phyloP scores from a whole-genome alignment of 2,113 vertebrate genomes.

The Notarius lentiginosus region DNA sequence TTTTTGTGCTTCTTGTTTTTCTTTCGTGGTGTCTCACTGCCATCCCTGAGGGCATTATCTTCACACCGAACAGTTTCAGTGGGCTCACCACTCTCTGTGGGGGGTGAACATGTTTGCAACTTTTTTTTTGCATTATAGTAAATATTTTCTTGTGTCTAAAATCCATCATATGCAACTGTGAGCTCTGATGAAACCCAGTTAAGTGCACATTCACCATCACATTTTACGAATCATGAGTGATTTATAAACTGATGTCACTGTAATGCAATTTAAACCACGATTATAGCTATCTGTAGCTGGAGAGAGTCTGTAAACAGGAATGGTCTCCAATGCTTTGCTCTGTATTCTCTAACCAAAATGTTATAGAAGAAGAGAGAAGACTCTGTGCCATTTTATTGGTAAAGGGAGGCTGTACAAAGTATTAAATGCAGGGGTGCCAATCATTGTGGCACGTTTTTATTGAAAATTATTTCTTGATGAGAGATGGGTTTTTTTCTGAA shows the following conservation, averaged over 20 bases:
- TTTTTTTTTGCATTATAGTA: neutral
- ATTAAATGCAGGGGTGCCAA: no score
- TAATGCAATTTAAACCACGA: neutral
- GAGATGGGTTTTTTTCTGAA: no score
- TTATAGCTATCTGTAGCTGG: no score
- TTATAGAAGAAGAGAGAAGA: no score
- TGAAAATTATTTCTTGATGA: no score
- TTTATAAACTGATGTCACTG: neutral
- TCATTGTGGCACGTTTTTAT: no score
- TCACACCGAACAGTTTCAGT: constrained; percentile 62
- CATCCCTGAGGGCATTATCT: constrained; percentile 74
- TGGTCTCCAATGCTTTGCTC: no score
- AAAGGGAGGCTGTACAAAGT: no score
- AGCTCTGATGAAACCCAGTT: neutral
- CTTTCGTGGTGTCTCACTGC: constrained; percentile 81
- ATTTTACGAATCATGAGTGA: neutral
- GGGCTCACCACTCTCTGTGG: constrained; percentile 67
- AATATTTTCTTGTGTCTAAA: neutral
- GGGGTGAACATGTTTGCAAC: neutral
- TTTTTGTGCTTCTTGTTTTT: constrained; percentile 96
- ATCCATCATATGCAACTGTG: neutral
- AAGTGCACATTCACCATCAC: neutral
- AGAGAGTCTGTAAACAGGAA: no score
- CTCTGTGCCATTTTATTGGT: no score
- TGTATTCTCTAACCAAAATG: no score